Base-by-base conservation (phyloP, 2,888 invertebrate genomes). In the Epirrhoe alternata region DNA sequence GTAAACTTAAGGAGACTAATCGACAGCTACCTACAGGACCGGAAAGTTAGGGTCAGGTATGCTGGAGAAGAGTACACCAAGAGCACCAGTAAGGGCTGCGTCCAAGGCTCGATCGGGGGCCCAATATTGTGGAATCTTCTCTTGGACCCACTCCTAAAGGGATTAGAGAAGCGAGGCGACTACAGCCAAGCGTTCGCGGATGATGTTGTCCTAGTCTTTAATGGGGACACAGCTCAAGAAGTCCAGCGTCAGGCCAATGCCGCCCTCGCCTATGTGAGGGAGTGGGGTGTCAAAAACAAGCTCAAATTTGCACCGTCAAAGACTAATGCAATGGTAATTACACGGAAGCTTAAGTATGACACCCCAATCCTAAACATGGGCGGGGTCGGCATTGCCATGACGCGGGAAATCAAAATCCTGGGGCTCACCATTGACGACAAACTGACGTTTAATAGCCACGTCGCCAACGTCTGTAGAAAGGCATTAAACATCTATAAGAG, bases 381-480 rank as follows among this genome's bases (percentile, higher is more conserved):
- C 54, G 33, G 52, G 24, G 42, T 51, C 50, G 51, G n/a, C 59
- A 69, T 66, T 14, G 49, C 4, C 5, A 52, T 64, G 53, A 5
- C 47, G 8, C 30, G n/a, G 1, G 49, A 64, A 14, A 8, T 64
- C 5, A 58, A 53, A n/a, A n/a, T 58, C 3, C 38, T 64, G 10
- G 64, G 64, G 7, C 64, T 64, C 16, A 59, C 33, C 0, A 58
- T 64, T 3, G 64, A 64, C 30, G 4, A 59, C 24, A 47, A 53
- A 24, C 54, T 64, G 8, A 64, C 64, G 0, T 64, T 64, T 30
- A 55, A 55, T 7, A n/a, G 6, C 12, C 54, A 54, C 55, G 16
- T 16, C 7, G 10, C 55, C 8, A 31, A 16, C 5, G 16, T 17
- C 7, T 54, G 54, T n/a, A 55, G 12, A 47, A 54, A 54, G 8